A percentile compares a stretch with the other conserved stretches of the same genome.
phyloP scores from a whole-genome alignment of 2,113 vertebrate species.

The Triplophysa siluroides region DNA sequence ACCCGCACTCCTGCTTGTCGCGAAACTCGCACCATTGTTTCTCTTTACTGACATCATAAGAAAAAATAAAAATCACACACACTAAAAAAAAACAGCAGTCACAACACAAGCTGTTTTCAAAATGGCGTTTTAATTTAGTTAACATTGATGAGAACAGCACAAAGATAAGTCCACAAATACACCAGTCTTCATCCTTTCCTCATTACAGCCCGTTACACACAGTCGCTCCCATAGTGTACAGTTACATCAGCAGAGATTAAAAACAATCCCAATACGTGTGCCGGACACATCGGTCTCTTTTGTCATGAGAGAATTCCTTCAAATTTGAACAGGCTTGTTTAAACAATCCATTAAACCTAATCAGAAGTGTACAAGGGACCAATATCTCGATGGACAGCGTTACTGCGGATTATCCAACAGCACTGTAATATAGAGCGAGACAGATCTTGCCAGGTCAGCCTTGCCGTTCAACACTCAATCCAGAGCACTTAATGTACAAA shows the following conservation, averaged over 20 bases:
- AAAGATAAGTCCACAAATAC: slow-evolving; percentile 73
- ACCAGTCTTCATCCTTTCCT: slow-evolving; percentile 59
- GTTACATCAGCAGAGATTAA: slow-evolving; percentile 41
- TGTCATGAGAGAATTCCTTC: neutral
- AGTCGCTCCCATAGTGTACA: slow-evolving; percentile 41
- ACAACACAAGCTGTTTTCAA: slow-evolving; percentile 60
- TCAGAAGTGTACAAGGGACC: slow-evolving; percentile 7
- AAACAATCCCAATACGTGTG: slow-evolving; percentile 32
- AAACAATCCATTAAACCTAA: slow-evolving; percentile 7
- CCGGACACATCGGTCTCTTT: neutral
- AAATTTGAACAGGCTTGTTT: slow-evolving; percentile 11
- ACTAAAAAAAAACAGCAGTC: slow-evolving; percentile 5
- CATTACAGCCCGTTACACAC: slow-evolving; percentile 51
- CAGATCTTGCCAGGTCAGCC: slow-evolving; percentile 2
- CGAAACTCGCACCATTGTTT: slow-evolving; percentile 1
- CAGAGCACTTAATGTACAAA: slow-evolving; percentile 5
- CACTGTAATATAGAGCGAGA: neutral
- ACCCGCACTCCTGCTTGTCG: neutral
- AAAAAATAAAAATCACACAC: neutral
- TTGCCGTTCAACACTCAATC: neutral
- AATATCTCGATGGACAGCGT: slow-evolving; percentile 20
- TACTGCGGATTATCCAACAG: slow-evolving; percentile 17
- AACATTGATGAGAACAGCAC: slow-evolving; percentile 78
- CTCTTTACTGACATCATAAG: neutral
- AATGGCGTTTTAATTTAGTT: slow-evolving; percentile 76